Percentiles rank a stretch among this genome's conserved stretches.
These are phyloP conservation scores for Eilema caniola DNA, from an alignment of 2,888 invertebrate species.

Conservation along the genomic window DNA sequence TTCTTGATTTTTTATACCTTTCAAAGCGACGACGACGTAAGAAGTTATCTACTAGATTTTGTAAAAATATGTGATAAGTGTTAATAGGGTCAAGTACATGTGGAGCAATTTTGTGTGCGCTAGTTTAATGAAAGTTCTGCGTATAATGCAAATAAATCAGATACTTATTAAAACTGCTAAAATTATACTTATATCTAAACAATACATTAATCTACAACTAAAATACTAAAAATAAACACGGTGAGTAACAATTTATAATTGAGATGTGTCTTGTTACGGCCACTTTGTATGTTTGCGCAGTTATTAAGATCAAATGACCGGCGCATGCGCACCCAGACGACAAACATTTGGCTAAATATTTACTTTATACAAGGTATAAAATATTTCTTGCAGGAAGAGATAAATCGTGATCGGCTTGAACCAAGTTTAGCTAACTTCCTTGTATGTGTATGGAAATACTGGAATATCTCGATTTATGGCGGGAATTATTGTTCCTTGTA, in stretches of 20 bases:
- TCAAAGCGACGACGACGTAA: not conserved
- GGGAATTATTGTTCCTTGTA: conserved; percentile 45
- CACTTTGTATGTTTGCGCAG: conserved; percentile 66
- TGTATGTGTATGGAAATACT: conserved; percentile 47
- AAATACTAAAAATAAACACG: conserved; percentile 45
- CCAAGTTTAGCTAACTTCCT: conserved; percentile 62
- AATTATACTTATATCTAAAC: conserved; percentile 18
- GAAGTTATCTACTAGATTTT: not conserved
- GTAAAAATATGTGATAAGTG: no score
- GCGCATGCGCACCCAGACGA: conserved; percentile 47
- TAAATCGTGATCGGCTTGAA: conserved; percentile 63
- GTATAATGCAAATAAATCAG: not conserved
- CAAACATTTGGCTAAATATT: conserved; percentile 64
- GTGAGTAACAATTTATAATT: conserved; percentile 55
- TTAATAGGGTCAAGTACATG: not conserved
- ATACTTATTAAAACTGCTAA: not conserved
- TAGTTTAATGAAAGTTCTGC: not conserved
- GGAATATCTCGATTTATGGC: conserved; percentile 46
- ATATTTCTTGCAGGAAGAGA: conserved; percentile 72
- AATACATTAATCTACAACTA: conserved; percentile 34
- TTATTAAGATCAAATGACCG: conserved; percentile 72
- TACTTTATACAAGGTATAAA: conserved; percentile 65
- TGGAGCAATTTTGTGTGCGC: not conserved
- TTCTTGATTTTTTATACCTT: no score
- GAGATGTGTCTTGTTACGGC: conserved; percentile 62